Evolutionary conservation across 2,797 vertebrate genomes (phyloP), one percentile per base, ranked within the genome.

Genomic region (Enteromius trimaculatus): DNA sequence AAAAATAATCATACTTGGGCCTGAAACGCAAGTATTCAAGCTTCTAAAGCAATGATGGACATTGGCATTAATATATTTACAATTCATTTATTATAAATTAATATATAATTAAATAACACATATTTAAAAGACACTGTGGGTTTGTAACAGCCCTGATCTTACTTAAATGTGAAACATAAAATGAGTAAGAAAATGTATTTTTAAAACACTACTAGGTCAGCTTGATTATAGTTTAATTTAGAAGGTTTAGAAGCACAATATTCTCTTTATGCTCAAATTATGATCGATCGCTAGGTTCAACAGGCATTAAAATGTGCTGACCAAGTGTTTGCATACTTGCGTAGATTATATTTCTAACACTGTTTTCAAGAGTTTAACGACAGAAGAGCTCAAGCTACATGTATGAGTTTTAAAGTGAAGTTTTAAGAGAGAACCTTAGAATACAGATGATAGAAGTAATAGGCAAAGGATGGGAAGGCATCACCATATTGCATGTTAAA

Each of bases 401-500:
- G 17, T 51, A 26, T 53, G 39, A 6, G 68, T 19, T 34, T 10
- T 68, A 21, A 53, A 53, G 77, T 23, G 66, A n/a, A 0, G 1
- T 0, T 10, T 34, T 23, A 42, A 66, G 31, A 79, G 44, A 65
- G 19, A 79, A 37, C 3, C 19, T 51, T 53, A 86, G 77, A 23
- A 71, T n/a, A 23, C 0, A 85, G 23, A 77, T 13, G 37, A n/a
- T 60, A 66, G 26, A 74, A 19, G 69, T 21, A 76, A 42, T n/a
- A 84, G 39, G 16, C 29, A 51, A 49, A 37, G 21, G 44, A 23
- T 69, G 16, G 31, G 47, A 79, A 51, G 65, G 51, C 76, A 82
- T 74, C 70, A 88, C 49, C 37, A 77, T 60, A 55, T 6, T 29
- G 51, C 17, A 82, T 77, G 55, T n/a, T 53, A 62, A 42, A 53